Conservation (phyloP, 2,888 invertebrate genomes). For the Tipula unca region DNA sequence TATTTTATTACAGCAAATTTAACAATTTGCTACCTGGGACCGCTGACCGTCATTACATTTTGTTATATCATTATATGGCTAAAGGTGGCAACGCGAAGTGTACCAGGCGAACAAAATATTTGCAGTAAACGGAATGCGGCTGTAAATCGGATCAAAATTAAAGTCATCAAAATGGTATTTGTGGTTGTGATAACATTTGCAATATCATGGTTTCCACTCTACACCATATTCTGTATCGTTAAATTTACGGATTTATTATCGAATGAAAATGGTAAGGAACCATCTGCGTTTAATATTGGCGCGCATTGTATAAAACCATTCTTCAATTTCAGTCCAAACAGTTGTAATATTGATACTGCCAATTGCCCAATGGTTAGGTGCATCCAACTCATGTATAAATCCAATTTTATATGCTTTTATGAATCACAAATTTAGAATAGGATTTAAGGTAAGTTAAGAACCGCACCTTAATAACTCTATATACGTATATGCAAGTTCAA, state of each 20-base stretch:
- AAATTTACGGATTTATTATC: slow-evolving; percentile 32
- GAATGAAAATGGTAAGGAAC: slow-evolving; percentile 22
- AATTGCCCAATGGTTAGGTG: slow-evolving; percentile 46
- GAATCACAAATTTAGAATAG: slow-evolving; percentile 47
- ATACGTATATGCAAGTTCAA: no score
- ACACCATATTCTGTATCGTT: slow-evolving; percentile 40
- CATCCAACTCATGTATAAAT: slow-evolving; percentile 49
- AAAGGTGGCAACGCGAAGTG: slow-evolving; percentile 40
- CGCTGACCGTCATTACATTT: slow-evolving; percentile 44
- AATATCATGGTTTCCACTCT: slow-evolving; percentile 48
- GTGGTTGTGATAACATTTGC: slow-evolving; percentile 47
- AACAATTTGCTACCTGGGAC: slow-evolving; percentile 46
- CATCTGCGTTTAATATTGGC: neutral
- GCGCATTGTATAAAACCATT: neutral
- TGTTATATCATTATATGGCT: slow-evolving; percentile 48
- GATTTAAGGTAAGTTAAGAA: slow-evolving; percentile 40
- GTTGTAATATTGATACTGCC: slow-evolving; percentile 39
- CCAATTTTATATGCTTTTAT: slow-evolving; percentile 50
- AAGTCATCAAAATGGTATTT: slow-evolving; percentile 44
- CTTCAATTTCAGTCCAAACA: slow-evolving; percentile 20
- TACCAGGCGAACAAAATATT: slow-evolving; percentile 40
- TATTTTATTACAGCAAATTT: slow-evolving; percentile 48
- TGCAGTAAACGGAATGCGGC: slow-evolving; percentile 27
- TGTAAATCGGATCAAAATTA: slow-evolving; percentile 30
- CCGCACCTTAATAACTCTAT: neutral